phyloP scores from a whole-genome alignment of 2,797 vertebrate genomes.

The Okamejei kenojei region DNA sequence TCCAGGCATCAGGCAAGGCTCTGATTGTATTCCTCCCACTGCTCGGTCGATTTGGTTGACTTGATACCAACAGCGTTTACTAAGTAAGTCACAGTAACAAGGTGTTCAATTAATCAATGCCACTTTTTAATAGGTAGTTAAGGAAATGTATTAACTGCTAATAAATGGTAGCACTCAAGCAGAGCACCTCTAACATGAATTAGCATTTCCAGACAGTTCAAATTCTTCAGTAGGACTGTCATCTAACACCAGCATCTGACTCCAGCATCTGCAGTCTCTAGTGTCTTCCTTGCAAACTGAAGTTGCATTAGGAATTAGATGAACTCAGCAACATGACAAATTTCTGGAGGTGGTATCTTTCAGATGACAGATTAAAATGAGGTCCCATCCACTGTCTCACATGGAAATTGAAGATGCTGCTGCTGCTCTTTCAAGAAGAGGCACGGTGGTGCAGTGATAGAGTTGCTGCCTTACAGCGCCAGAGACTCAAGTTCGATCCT shows the following conservation, averaged over 20 bases:
- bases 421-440: too few species aligned
- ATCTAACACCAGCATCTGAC: neutral
- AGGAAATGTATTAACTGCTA: neutral
- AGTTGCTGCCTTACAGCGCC: too few species aligned
- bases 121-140: slow-evolving; percentile 6
- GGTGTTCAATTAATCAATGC: slow-evolving; percentile 13
- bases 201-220: slow-evolving; percentile 11
- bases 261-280: too few species aligned
- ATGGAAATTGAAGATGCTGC: too few species aligned
- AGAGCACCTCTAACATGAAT: neutral
- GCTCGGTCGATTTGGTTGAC: neutral
- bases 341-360: too few species aligned
- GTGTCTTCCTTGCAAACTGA: neutral
- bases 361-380: too few species aligned
- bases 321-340: too few species aligned
- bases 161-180: neutral
- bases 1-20: neutral
- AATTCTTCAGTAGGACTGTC: neutral
- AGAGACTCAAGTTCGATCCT: too few species aligned
- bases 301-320: neutral
- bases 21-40: neutral
- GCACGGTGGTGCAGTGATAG: too few species aligned
- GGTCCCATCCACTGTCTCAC: too few species aligned
- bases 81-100: neutral
- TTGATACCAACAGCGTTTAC: neutral